Evolutionary conservation across 2,797 vertebrate species (phyloP).

Genomic region (Centroberyx gerrardi): DNA sequence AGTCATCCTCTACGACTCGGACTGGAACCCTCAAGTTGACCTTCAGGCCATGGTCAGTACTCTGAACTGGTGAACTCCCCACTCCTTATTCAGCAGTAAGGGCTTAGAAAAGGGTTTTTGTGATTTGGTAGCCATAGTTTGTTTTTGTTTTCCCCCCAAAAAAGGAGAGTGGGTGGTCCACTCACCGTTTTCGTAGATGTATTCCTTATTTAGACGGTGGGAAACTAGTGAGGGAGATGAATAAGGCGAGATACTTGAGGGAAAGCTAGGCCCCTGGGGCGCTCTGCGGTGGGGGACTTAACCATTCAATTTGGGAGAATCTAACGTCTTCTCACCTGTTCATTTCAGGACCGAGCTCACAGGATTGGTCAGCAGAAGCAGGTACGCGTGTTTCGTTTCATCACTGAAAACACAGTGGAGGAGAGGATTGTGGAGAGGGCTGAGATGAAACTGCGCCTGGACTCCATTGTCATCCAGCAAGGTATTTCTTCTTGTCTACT

Average conservation of each 20-base stretch:
- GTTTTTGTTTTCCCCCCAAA: too few species aligned
- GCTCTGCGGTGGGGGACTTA: neutral
- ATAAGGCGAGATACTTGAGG: neutral
- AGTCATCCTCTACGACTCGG: constrained; percentile 98
- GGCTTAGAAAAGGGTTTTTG: too few species aligned
- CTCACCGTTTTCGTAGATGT: too few species aligned
- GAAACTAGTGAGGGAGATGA: neutral
- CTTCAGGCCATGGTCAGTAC: constrained; percentile 96
- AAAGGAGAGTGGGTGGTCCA: too few species aligned
- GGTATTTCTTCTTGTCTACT: constrained; percentile 75
- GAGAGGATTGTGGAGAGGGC: constrained; percentile 98
- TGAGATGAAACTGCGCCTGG: constrained; percentile 97
- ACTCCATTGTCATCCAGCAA: constrained; percentile 99
- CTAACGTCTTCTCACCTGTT: neutral
- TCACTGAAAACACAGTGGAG: constrained; percentile 98
- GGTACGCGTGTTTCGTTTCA: constrained; percentile 96
- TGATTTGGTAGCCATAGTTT: too few species aligned
- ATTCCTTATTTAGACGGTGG: neutral
- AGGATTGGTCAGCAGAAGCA: constrained; percentile 98
- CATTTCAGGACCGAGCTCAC: constrained; percentile 94
- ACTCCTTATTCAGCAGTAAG: neutral
- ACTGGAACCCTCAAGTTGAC: constrained; percentile 99
- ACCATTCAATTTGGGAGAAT: neutral
- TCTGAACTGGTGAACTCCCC: too few species aligned
- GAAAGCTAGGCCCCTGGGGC: too few species aligned